Conservation (phyloP, 2,888 invertebrate genomes). For the Synergus itoensis region DNA sequence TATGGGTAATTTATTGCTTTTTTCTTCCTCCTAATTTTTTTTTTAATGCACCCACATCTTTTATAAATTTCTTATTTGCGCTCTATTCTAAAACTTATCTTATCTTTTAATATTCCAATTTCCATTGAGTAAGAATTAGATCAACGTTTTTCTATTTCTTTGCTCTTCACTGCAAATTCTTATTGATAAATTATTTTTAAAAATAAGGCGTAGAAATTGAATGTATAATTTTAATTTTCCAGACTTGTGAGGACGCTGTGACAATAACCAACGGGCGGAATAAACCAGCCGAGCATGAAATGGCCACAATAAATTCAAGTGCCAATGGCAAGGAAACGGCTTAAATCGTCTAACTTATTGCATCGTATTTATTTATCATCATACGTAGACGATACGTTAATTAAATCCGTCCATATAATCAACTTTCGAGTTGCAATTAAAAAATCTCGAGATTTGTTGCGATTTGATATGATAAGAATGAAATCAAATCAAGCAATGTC, state of each 20-base stretch:
- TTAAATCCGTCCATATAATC: conserved; percentile 62
- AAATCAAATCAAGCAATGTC: neutral
- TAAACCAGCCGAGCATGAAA: conserved; percentile 70
- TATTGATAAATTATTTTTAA: too few species aligned
- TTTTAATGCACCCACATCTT: conserved; percentile 17
- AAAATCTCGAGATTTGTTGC: neutral
- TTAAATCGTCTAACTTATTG: conserved; percentile 66
- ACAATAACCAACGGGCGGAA: conserved; percentile 69
- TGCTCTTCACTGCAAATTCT: too few species aligned
- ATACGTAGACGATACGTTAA: conserved; percentile 56
- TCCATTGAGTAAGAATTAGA: neutral
- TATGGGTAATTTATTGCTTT: conserved; percentile 84
- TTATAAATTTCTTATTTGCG: neutral
- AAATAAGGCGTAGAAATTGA: neutral
- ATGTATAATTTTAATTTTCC: conserved; percentile 52
- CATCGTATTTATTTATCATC: conserved; percentile 58
- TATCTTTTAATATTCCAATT: neutral
- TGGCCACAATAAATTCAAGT: conserved; percentile 70
- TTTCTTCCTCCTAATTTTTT: conserved; percentile 48
- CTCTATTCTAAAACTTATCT: neutral
- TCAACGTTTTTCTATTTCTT: neutral
- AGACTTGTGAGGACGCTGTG: conserved; percentile 76
- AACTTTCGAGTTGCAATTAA: conserved; percentile 43
- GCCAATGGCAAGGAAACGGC: conserved; percentile 67
- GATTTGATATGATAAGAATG: neutral